Conservation (phyloP, 2,797 vertebrate species). For the Chelon auratus region DNA sequence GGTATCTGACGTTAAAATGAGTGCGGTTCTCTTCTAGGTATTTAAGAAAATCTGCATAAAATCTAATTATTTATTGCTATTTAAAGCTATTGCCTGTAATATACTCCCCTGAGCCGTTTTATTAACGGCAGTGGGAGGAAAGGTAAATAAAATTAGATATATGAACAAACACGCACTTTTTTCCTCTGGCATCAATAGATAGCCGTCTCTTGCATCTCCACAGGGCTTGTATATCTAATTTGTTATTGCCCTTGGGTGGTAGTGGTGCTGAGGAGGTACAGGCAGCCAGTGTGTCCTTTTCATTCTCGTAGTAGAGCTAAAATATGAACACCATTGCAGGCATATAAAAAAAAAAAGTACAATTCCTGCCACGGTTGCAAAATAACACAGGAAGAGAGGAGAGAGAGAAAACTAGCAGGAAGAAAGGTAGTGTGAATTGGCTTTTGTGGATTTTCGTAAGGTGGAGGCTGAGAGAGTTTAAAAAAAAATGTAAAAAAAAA, state of each 20-base stretch:
- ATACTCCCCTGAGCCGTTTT: constrained; percentile 32
- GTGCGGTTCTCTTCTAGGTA: neutral
- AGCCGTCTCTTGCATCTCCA: constrained; percentile 27
- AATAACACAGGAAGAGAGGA: constrained; percentile 55
- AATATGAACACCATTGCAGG: constrained; percentile 31
- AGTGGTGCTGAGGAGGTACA: constrained; percentile 6
- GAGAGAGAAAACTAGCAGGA: constrained; percentile 40
- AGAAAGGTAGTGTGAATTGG: constrained; percentile 63
- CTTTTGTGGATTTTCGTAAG: constrained; percentile 67
- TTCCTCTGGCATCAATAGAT: constrained; percentile 27
- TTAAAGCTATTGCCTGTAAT: constrained; percentile 38
- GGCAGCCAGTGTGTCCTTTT: constrained; percentile 26
- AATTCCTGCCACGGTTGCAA: constrained; percentile 50
- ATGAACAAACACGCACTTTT: constrained; percentile 36
- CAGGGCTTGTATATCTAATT: constrained; percentile 34
- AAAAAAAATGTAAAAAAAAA: constrained; percentile 37
- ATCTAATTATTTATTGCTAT: constrained; percentile 18
- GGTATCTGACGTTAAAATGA: constrained; percentile 19
- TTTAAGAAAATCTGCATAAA: constrained; percentile 22
- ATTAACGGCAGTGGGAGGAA: constrained; percentile 29
- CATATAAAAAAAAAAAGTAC: constrained; percentile 12
- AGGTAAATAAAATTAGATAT: constrained; percentile 58
- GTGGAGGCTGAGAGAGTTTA: constrained; percentile 46
- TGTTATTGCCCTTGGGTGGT: constrained; percentile 28
- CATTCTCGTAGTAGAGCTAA: constrained; percentile 16